These are phyloP conservation scores for Phodopus roborovskii DNA, from an alignment of 2,113 vertebrate species.

Conservation along the genomic window DNA sequence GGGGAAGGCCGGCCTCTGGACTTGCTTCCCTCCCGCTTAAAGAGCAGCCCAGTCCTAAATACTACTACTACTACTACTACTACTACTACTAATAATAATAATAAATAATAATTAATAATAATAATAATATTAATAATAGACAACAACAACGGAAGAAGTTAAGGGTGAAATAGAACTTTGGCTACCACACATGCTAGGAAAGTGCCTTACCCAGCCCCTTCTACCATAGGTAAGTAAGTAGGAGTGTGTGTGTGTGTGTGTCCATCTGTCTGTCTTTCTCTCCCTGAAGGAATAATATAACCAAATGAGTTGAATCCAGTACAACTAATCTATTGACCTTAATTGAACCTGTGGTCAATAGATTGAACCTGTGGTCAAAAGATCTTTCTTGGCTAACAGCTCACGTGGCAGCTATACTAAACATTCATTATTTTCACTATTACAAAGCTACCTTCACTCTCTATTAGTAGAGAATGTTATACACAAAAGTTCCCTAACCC, in stretches of 20 bases:
- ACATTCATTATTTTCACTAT: slow-evolving; percentile 39
- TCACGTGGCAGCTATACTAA: slow-evolving; percentile 21
- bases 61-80: too few relatives aligned
- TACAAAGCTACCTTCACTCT: background rate
- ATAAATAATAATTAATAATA: too few relatives aligned
- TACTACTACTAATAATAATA: too few relatives aligned
- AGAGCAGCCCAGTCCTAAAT: too few relatives aligned
- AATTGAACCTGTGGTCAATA: background rate
- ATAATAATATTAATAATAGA: too few relatives aligned
- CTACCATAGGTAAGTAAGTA: background rate
- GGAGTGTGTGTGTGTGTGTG: background rate
- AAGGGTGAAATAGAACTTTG: too few relatives aligned
- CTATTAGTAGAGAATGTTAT: background rate
- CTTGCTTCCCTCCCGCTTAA: too few relatives aligned
- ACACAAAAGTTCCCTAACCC: background rate
- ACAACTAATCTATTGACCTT: background rate
- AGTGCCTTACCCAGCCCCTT: background rate
- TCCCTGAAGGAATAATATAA: slow-evolving; percentile 46
- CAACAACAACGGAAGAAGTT: too few relatives aligned
- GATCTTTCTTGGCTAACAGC: background rate
- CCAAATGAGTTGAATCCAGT: background rate
- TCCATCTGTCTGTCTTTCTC: background rate
- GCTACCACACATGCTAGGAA: too few relatives aligned
- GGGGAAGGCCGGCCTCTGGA: too few relatives aligned
- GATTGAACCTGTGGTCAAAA: background rate